Evolutionary conservation across 2,113 vertebrate species (phyloP), one percentile per base, ranked within the genome.

Genomic region (Jaculus jaculus): DNA sequence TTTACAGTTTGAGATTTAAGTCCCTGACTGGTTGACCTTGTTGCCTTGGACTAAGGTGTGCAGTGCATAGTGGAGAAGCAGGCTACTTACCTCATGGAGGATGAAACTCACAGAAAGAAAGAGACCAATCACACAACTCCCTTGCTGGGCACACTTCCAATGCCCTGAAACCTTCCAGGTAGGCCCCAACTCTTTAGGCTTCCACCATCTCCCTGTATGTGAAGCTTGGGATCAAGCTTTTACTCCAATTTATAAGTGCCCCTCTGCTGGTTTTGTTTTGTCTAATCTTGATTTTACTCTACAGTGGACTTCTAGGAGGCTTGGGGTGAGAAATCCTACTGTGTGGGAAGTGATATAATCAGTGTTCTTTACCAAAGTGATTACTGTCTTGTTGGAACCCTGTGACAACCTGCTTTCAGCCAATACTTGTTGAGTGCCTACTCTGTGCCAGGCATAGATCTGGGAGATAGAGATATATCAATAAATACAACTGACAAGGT

Each of bases 221-320:
- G 9, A 60, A n/a, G 28, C 11, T 71, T 21, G 32, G 26, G 51
- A 6, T 51, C 28, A 4, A 6, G 11, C 73, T 23, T 34, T 82
- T 63, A 78, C 30, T 90, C 28, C 21, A 81, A 13, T 65, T 54
- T 77, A 42, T 71, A 90, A 61, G n/a, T 51, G 7, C 20, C 7
- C 5, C 39, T 51, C 32, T 12, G 13, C 23, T 80, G 63, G 60
- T 80, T 95, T 85, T 89, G 34, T 16, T 24, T 90, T 87, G 23
- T 94, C 84, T 65, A 34, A 93, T 26, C 58, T 28, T 93, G 75
- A 89, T 81, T 90, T 96, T 89, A 24, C 58, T 61, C 63, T 81
- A 88, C 17, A 24, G 61, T 75, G 23, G 42, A 90, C 84, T 78
- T 92, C 30, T 88, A 85, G 75, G 42, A 61, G 85, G 39, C 26